A percentile compares a stretch with the other conserved stretches of the same genome.
phyloP scores from a whole-genome alignment of 2,113 vertebrate genomes.

The Oncorhynchus tshawytscha region DNA sequence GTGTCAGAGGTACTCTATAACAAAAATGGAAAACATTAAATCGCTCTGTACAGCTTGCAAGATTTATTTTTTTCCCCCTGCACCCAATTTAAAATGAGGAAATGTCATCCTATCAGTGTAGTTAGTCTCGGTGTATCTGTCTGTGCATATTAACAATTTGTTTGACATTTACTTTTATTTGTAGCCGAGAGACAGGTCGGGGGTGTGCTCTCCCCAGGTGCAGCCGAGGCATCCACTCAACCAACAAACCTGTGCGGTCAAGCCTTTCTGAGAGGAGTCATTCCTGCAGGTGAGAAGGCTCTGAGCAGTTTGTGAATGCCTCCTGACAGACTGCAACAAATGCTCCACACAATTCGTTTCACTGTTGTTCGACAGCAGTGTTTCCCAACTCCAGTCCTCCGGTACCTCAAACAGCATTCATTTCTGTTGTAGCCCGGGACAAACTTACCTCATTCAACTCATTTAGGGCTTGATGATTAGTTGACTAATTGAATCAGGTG shows the following conservation, averaged over 20 bases:
- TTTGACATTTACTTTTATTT: constrained; percentile 27
- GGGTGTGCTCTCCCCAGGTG: constrained; percentile 2
- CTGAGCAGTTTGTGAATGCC: background rate
- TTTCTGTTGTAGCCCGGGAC: too few relatives aligned
- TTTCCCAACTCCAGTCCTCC: too few relatives aligned
- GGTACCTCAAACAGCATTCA: too few relatives aligned
- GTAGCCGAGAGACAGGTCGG: constrained; percentile 1
- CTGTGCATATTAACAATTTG: constrained; percentile 29
- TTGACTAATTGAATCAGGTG: too few relatives aligned
- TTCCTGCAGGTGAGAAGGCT: background rate
- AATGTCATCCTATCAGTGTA: constrained; percentile 17
- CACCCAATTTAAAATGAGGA: constrained; percentile 12
- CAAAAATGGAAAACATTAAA: background rate
- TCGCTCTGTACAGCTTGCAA: background rate
- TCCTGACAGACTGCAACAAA: background rate
- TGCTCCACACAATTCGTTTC: background rate
- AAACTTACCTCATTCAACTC: too few relatives aligned
- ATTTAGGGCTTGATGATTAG: too few relatives aligned
- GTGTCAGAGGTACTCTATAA: constrained; percentile 1
- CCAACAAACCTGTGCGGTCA: constrained; percentile 6
- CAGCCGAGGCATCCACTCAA: constrained; percentile 3
- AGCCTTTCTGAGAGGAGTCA: background rate
- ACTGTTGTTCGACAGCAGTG: too few relatives aligned
- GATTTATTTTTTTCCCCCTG: background rate
- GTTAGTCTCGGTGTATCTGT: constrained; percentile 13